Base-by-base conservation (phyloP, 2,888 invertebrate species). In the Pachycephus smyrnensis region DNA sequence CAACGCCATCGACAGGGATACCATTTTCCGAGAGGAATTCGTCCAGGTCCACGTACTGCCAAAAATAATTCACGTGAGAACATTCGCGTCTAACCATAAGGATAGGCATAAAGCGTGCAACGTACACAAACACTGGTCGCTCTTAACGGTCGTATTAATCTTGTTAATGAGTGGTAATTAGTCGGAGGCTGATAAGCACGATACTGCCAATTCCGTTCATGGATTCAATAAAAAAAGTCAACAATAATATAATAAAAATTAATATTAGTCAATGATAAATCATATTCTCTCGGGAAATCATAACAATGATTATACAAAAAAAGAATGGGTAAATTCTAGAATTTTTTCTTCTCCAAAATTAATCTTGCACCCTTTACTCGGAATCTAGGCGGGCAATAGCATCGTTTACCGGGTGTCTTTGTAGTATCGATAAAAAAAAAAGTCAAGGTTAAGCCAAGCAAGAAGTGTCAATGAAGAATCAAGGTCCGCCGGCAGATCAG, bases 21-120 rank as follows among this genome's bases (percentile, higher is more conserved):
- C 97, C 97, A 92, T 98, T 98, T 93, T 98, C 98, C 90, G 97
- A 97, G 90, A 98, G 95, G 93, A 98, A 98, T 93, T 98, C 98
- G 93, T 98, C 98, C 93, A 98, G 94, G 93, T 98, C 98, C 93
- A 98, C 98, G 93, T 98, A 98, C 97, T 98, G 94, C 86, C 94
- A 94, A 86, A 33, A 80, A 55, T 23, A 55, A 55, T 23, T 55
- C 55, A 55, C 23, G 9, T 55, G 55, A 55, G 55, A 55, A 55
- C 55, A 55, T 23, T 55, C 55, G 23, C 55, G 23, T 23, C 55
- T 55, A 55, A 23, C 9, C 9, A 23, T 55, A 23, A 55, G 55
- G 55, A 9, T 23, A 23, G 55, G 23, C 55, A 33, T 33, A 33
- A 71, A 71, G 71, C 71, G 33, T 71, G 71, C 71, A 71, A 71